Evolutionary conservation across 2,113 vertebrate genomes (phyloP).

Genomic region (Haemorhous mexicanus): DNA sequence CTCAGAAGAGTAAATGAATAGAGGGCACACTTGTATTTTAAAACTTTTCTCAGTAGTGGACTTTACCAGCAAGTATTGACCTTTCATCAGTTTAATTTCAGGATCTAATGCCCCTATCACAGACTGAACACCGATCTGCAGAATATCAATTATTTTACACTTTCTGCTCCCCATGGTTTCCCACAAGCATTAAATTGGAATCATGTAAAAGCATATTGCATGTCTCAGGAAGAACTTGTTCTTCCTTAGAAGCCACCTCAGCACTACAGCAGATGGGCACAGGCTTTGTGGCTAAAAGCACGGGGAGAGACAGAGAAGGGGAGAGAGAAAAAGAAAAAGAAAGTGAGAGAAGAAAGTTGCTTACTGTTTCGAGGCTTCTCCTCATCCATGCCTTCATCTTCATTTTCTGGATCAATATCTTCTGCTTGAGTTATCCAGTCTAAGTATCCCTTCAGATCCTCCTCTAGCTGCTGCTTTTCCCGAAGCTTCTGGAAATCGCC

Average conservation of each 20-base stretch:
- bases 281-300: neutral
- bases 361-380: constrained; percentile 97
- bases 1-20: neutral
- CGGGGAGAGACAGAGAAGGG: neutral
- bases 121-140: neutral
- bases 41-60: neutral
- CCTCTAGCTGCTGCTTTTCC: constrained; percentile 96
- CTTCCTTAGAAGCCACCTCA: neutral
- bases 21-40: neutral
- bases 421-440: constrained; percentile 99
- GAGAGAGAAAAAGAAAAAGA: neutral
- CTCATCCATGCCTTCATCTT: constrained; percentile 95
- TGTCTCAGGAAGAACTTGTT: neutral
- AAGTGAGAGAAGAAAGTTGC: constrained; percentile 32
- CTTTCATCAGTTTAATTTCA: neutral
- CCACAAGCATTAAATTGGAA: neutral
- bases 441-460: constrained; percentile 96
- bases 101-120: neutral
- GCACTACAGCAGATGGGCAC: neutral
- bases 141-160: neutral
- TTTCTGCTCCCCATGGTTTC: neutral
- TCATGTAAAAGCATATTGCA: neutral
- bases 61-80: neutral
- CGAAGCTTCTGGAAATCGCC: constrained; percentile 97
- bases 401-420: constrained; percentile 98